A percentile compares a stretch with the other conserved stretches of the same genome.
These are phyloP conservation scores for Sarcophaga bullata DNA, from an alignment of 1,140 invertebrate species.

Conservation along the genomic window DNA sequence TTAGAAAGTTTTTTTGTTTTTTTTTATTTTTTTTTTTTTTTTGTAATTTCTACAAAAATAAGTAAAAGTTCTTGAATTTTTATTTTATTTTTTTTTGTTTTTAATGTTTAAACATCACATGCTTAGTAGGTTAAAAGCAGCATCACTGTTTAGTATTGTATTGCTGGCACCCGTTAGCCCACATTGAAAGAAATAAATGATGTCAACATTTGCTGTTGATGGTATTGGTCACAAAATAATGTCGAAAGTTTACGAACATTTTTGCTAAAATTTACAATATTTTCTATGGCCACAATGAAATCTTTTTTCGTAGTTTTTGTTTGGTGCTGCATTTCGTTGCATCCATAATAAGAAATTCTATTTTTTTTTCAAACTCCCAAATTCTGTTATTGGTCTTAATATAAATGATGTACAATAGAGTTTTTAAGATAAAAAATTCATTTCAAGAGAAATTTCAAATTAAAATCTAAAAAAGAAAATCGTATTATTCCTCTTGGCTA, in stretches of 20 bases:
- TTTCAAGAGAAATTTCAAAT: too few species aligned
- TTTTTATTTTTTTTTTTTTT: not conserved
- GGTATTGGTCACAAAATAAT: conserved; percentile 30
- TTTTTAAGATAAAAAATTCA: too few species aligned
- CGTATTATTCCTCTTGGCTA: too few species aligned
- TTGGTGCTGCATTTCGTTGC: too few species aligned
- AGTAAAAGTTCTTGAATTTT: conserved; percentile 19
- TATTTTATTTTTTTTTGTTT: not conserved
- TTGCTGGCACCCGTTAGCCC: not conserved
- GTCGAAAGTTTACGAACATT: conserved; percentile 24
- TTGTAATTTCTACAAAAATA: not conserved
- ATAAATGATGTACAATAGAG: too few species aligned
- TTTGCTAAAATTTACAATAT: conserved; percentile 27
- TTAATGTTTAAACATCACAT: not conserved
- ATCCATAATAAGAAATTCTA: too few species aligned
- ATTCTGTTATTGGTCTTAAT: too few species aligned
- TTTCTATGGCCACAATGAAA: not conserved
- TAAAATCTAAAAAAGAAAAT: too few species aligned
- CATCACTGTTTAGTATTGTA: not conserved
- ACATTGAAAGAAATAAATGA: conserved; percentile 34
- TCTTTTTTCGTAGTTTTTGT: too few species aligned
- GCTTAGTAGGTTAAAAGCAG: not conserved
- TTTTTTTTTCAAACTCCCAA: too few species aligned
- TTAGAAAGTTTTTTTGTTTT: conserved; percentile 14
- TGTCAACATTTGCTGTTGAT: conserved; percentile 40